Conservation (phyloP, 1,140 invertebrate genomes). For the Antheraea mylitta region DNA sequence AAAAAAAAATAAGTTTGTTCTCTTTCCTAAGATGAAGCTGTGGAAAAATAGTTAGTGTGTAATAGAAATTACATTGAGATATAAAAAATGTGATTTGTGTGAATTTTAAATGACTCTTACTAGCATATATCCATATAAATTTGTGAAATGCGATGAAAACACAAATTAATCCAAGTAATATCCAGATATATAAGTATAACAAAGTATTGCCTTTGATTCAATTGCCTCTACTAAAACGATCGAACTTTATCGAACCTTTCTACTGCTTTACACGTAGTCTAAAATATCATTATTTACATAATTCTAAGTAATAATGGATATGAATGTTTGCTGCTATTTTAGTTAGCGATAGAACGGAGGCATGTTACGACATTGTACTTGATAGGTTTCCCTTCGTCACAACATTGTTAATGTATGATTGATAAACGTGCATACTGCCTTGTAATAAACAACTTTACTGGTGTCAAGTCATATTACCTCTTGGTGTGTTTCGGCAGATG, state of each 20-base stretch:
- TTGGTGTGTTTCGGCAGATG: too few species aligned
- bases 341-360: not conserved
- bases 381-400: slow-evolving; percentile 39
- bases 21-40: too few species aligned
- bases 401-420: slow-evolving; percentile 5
- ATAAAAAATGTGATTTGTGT: too few species aligned
- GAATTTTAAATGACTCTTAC: too few species aligned
- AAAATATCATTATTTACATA: not conserved
- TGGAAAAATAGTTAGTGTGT: too few species aligned
- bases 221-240: not conserved
- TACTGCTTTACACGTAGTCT: not conserved
- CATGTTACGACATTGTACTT: slow-evolving; percentile 41
- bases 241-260: slow-evolving; percentile 4
- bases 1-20: too few species aligned
- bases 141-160: too few species aligned
- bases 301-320: not conserved
- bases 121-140: too few species aligned
- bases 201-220: too few species aligned
- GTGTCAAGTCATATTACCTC: not conserved
- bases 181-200: too few species aligned
- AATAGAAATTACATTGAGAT: too few species aligned
- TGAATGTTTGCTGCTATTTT: not conserved
- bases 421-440: not conserved
- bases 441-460: not conserved
- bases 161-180: too few species aligned